A percentile compares a stretch with the other conserved stretches of the same genome.
phyloP scores from a whole-genome alignment of 2,113 vertebrate genomes.

The Formicarius rufipectus region DNA sequence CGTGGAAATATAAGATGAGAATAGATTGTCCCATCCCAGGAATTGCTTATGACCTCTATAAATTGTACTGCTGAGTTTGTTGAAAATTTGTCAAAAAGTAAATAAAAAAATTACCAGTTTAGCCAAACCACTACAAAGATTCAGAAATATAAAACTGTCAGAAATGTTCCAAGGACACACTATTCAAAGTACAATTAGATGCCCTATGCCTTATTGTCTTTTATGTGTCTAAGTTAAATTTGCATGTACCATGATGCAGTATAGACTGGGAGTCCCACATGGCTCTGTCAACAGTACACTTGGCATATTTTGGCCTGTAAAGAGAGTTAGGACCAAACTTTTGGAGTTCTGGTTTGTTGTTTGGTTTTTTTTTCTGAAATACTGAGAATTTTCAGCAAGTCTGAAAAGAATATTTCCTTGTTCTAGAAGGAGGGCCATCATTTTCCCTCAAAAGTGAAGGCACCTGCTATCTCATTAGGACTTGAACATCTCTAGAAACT shows the following conservation, averaged over 20 bases:
- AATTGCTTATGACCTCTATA: not conserved
- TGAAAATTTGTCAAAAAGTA: not conserved
- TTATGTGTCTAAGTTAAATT: not conserved
- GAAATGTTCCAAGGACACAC: not conserved
- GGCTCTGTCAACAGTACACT: not conserved
- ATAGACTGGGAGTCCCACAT: not conserved
- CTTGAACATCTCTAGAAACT: not conserved
- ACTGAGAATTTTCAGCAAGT: not conserved
- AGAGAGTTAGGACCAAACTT: not conserved
- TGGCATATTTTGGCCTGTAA: not conserved
- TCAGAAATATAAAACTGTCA: not conserved
- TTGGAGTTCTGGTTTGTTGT: not conserved
- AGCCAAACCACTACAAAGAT: not conserved
- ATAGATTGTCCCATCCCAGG: not conserved
- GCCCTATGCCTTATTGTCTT: not conserved
- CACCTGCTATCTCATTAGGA: not conserved
- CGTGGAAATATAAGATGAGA: not conserved
- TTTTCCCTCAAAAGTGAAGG: not conserved
- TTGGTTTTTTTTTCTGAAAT: not conserved
- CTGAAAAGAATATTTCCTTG: not conserved
- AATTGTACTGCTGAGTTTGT: not conserved
- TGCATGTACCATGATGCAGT: not conserved
- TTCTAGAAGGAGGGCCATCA: not conserved
- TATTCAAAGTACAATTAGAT: not conserved
- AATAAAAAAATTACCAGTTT: not conserved